Evolutionary conservation across 2,888 invertebrate species (phyloP), one percentile per base, ranked within the genome.

Genomic region (Phyllotreta striolata): DNA sequence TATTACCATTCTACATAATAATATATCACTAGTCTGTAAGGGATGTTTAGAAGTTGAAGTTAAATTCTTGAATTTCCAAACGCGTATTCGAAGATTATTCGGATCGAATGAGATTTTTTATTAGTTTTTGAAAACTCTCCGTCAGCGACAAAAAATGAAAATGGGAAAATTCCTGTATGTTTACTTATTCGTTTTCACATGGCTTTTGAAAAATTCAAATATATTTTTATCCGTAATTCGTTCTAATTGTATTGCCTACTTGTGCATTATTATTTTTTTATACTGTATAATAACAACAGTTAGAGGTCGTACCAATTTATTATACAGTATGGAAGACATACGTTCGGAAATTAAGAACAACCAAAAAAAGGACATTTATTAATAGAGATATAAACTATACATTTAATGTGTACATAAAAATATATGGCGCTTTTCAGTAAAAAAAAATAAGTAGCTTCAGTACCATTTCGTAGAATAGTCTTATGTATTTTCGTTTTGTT

Each of bases 341-440:
- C 58, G 66, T 71, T 69, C 68, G 67, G 60, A 69, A 74, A 70
- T 74, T 74, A 74, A 73, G 74, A 73, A 70, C 55, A 72, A 70
- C 70, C 64, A 69, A 49, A 24, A 49, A 24, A 49, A 69, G 73
- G 74, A 74, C 74, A 73, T 69, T 73, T 68, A 67, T 66, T 69
- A 69, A 70, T 70, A 68, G 67, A 71, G 68, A 71, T 71, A 73
- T 72, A 72, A 67, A 70, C 62, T 68, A 71, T 72, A 76, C 70
- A 72, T 74, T 73, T 72, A 73, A 76, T 75, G 73, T 77, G 77
- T 77, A 77, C 74, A 77, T 77, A 77, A 74, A 73, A 73, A 72
- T 77, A 76, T 76, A 77, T 77, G 76, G 76, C 76, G 77, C 76
- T 77, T 77, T 73, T 75, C 70, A 71, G 69, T 71, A 72, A 69